Percentiles rank a stretch among this genome's conserved stretches.
Conservation (phyloP, 2,797 vertebrate genomes). For the Coreius guichenoti region DNA sequence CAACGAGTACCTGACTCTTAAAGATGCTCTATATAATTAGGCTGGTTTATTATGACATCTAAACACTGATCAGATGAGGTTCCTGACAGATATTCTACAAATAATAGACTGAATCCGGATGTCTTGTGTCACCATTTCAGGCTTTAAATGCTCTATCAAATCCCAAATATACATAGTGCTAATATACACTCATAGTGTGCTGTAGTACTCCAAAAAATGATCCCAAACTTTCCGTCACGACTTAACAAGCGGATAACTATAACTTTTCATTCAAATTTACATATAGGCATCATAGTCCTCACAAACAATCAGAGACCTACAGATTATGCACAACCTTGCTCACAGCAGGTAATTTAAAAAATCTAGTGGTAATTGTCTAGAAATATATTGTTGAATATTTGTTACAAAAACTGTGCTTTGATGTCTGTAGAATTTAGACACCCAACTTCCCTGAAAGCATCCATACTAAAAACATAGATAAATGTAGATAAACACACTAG, state of each 20-base stretch:
- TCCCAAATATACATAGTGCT: neutral
- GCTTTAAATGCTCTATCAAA: neutral
- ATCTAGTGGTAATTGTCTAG: conserved; percentile 10
- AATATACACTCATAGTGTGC: neutral
- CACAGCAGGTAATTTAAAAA: neutral
- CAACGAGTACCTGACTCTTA: neutral
- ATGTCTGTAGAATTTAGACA: neutral
- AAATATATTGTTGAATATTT: conserved; percentile 16
- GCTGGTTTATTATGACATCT: neutral
- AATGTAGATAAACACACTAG: neutral
- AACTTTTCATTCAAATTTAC: neutral
- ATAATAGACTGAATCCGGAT: no score
- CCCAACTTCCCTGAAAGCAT: neutral
- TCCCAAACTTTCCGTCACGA: neutral
- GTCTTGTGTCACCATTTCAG: neutral
- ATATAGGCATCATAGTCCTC: neutral
- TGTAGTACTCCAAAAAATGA: neutral
- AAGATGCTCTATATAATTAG: neutral
- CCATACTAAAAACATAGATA: neutral
- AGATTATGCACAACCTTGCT: neutral
- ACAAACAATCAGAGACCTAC: neutral
- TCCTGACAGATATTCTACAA: neutral
- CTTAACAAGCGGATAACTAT: neutral
- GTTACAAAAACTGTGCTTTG: neutral
- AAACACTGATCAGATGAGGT: neutral